Evolutionary conservation across 2,888 invertebrate species (phyloP).

Genomic region (Archips crataeganus): DNA sequence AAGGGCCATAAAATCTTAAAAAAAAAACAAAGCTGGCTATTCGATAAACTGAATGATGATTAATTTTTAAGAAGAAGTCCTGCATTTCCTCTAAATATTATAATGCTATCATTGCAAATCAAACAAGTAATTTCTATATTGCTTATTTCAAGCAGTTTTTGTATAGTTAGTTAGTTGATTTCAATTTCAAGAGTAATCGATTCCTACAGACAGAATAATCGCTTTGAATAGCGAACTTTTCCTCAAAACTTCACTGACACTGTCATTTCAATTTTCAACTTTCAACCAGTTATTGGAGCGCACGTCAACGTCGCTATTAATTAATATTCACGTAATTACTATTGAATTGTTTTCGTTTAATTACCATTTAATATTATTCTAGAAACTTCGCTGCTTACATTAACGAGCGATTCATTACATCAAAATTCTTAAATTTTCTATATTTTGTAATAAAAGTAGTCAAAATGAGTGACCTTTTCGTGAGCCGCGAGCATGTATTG

Average conservation of each 20-base stretch:
- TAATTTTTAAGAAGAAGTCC: not conserved
- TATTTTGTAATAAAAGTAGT: not conserved
- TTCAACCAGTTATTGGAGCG: not conserved
- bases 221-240: not conserved
- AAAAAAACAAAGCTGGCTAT: not conserved
- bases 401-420: not conserved
- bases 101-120: not conserved
- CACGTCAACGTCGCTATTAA: not conserved
- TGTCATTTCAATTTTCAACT: not conserved
- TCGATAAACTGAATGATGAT: not conserved
- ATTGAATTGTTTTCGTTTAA: not conserved
- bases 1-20: too few species aligned
- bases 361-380: not conserved
- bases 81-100: not conserved
- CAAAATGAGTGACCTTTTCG: constrained; percentile 69
- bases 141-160: too few species aligned
- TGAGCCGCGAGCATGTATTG: constrained; percentile 87
- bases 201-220: not conserved
- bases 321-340: not conserved
- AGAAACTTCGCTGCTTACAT: not conserved
- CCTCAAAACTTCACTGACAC: constrained; percentile 4
- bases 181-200: not conserved
- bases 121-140: not conserved
- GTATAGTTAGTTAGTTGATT: not conserved
- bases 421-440: not conserved